Percentiles rank a stretch among this genome's conserved stretches.
These are phyloP conservation scores for Operophtera brumata DNA, from an alignment of 2,888 invertebrate genomes.

Conservation along the genomic window DNA sequence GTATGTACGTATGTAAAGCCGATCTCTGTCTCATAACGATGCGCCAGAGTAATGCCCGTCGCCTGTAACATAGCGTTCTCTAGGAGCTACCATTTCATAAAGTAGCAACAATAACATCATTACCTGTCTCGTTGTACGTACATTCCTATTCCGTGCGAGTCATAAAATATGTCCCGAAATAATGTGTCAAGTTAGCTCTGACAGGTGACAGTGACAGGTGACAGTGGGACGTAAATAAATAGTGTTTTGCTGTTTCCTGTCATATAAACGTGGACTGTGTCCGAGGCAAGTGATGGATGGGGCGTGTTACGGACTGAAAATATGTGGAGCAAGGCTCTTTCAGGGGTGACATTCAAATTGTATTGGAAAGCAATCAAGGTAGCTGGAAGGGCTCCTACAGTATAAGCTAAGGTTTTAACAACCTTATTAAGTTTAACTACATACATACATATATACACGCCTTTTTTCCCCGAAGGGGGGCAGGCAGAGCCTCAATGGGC, in stretches of 20 bases:
- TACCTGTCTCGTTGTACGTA: conserved; percentile 5
- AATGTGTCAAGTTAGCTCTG: conserved; percentile 26
- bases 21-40: background rate
- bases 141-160: conserved; percentile 4
- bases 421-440: no score
- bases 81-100: background rate
- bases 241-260: conserved; percentile 20
- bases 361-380: background rate
- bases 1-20: background rate
- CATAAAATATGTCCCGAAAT: conserved; percentile 22
- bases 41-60: background rate
- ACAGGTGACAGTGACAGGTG: conserved; percentile 27
- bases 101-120: conserved; percentile 1
- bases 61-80: background rate
- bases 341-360: background rate
- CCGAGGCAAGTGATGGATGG: conserved; percentile 8
- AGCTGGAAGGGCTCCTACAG: no score
- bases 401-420: no score
- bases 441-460: no score
- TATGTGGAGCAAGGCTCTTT: background rate
- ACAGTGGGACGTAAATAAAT: conserved; percentile 26
- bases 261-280: conserved; percentile 12
- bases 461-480: no score
- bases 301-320: background rate
- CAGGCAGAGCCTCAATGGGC: no score